Conservation (phyloP, 2,113 vertebrate genomes). For the Sialia sialis region DNA sequence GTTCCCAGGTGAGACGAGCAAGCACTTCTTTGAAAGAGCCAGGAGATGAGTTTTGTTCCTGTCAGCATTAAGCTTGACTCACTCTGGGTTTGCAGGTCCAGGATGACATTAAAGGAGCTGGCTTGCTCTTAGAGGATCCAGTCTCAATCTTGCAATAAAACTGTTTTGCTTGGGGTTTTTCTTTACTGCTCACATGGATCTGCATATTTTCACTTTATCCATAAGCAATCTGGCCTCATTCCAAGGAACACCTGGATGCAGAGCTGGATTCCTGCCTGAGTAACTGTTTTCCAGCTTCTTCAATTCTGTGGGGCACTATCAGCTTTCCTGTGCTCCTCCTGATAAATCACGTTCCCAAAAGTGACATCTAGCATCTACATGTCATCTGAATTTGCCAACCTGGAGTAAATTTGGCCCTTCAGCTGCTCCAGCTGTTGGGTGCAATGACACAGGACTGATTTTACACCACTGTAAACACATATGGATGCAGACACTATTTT, state of each 20-base stretch:
- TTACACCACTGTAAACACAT: neutral
- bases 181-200: neutral
- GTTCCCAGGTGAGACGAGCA: neutral
- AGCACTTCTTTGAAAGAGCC: neutral
- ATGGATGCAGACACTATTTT: neutral
- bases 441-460: neutral
- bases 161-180: neutral
- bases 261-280: neutral
- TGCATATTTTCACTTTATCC: neutral
- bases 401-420: neutral
- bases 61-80: neutral
- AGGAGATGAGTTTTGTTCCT: neutral
- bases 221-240: neutral
- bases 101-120: neutral
- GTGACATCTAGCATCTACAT: neutral
- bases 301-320: neutral
- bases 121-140: neutral
- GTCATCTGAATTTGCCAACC: neutral
- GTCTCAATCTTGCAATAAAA: neutral
- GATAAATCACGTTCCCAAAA: neutral
- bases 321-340: neutral
- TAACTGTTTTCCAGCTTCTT: neutral
- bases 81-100: neutral
- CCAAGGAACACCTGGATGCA: constrained; percentile 26
- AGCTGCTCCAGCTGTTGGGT: neutral